Evolutionary conservation across 2,888 invertebrate species (phyloP).

Genomic region (Drosophila algonquin): DNA sequence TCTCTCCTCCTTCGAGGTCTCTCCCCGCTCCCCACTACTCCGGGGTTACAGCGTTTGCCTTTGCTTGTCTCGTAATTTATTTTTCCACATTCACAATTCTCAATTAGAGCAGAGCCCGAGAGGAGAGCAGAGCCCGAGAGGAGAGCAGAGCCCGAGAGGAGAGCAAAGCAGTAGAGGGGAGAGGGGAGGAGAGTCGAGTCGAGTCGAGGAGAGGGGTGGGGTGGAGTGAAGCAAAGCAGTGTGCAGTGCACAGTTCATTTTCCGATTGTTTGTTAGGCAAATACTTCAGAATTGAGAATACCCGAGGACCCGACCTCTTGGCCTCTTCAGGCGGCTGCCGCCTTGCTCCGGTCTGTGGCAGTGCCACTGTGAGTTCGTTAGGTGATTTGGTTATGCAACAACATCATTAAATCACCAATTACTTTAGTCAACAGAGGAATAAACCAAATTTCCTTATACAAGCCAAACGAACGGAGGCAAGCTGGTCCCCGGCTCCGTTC

Average conservation of each 20-base stretch:
- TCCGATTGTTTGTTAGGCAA: conserved; percentile 74
- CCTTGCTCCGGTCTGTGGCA: not conserved
- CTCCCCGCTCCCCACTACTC: not conserved
- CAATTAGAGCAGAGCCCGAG: conserved; percentile 62
- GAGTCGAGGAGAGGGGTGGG: too few species aligned
- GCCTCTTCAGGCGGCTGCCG: not conserved
- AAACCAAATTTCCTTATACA: conserved; percentile 74
- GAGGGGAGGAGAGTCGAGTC: not conserved
- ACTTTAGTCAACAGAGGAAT: conserved; percentile 77
- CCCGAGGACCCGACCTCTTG: conserved; percentile 29
- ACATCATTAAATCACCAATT: conserved; percentile 79
- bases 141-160: conserved; percentile 47
- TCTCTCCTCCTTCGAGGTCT: not conserved
- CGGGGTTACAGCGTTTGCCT: conserved; percentile 15
- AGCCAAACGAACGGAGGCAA: conserved; percentile 18
- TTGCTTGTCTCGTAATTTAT: conserved; percentile 68
- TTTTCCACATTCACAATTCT: conserved; percentile 77
- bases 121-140: conserved; percentile 4
- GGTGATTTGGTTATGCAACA: conserved; percentile 79
- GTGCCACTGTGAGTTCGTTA: conserved; percentile 64
- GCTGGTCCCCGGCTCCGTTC: conserved; percentile 36
- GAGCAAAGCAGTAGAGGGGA: not conserved
- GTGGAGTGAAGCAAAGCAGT: conserved; percentile 4
- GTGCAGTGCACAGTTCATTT: conserved; percentile 61
- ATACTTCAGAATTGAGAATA: conserved; percentile 66